phyloP scores from a whole-genome alignment of 2,797 vertebrate genomes.

The Rhynchonycteris naso region DNA sequence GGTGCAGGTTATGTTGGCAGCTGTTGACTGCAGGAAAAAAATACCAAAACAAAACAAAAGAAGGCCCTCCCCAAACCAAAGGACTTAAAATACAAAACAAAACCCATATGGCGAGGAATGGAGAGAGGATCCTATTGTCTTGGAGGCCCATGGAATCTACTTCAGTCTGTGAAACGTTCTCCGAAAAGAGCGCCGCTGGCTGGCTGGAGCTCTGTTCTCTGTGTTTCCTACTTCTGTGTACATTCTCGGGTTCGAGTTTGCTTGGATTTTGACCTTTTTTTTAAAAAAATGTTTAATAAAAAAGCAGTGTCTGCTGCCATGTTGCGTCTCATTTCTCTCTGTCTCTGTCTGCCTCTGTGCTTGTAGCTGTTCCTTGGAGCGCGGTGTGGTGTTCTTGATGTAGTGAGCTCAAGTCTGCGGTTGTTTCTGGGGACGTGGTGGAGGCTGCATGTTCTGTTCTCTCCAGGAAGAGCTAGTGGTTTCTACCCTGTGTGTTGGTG shows the following conservation, averaged over 20 bases:
- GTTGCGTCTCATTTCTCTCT: conserved; percentile 84
- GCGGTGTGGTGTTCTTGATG: conserved; percentile 87
- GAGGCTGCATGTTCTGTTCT: conserved; percentile 84
- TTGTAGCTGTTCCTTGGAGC: conserved; percentile 86
- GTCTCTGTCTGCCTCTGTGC: conserved; percentile 85
- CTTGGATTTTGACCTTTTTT: conserved; percentile 78
- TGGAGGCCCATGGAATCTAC: conserved; percentile 85
- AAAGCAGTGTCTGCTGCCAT: conserved; percentile 85
- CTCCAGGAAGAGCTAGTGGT: conserved; percentile 84
- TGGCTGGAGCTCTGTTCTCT: conserved; percentile 83
- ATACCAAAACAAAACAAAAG: conserved; percentile 72
- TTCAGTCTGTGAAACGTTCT: conserved; percentile 82
- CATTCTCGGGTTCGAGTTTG: conserved; percentile 83
- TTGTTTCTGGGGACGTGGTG: conserved; percentile 84
- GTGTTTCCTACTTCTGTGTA: conserved; percentile 87
- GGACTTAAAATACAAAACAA: conserved; percentile 74
- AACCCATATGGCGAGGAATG: conserved; percentile 82
- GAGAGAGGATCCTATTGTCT: conserved; percentile 85
- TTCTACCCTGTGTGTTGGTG: conserved; percentile 88
- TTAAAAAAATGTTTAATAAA: conserved; percentile 79
- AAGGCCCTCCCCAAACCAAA: conserved; percentile 84
- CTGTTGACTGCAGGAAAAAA: conserved; percentile 83
- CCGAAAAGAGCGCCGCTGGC: conserved; percentile 82
- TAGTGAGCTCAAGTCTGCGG: conserved; percentile 86
- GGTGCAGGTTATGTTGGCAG: conserved; percentile 85